Conservation (phyloP, 2,113 vertebrate genomes). For the Chaetodon trifascialis region DNA sequence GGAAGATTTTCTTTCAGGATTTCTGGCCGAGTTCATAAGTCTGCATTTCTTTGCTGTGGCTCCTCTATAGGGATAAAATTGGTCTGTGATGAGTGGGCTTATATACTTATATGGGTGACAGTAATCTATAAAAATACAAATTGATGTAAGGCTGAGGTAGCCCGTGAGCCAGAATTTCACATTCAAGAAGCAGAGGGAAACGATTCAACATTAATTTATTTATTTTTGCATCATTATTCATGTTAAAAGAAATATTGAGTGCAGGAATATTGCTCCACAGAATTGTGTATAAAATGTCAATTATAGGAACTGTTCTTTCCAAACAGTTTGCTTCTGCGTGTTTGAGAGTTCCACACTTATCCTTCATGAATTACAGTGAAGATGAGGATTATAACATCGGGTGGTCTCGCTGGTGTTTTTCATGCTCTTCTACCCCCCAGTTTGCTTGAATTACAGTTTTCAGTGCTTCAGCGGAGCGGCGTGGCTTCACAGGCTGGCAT, state of each 20-base stretch:
- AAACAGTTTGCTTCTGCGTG: neutral
- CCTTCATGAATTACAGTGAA: conserved; percentile 46
- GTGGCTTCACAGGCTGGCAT: conserved; percentile 52
- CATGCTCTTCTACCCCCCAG: conserved; percentile 25
- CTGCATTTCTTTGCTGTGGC: neutral
- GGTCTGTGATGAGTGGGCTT: conserved; percentile 13
- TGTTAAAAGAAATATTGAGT: neutral
- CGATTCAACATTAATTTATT: neutral
- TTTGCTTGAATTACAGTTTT: conserved; percentile 54
- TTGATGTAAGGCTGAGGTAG: neutral
- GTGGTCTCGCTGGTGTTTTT: conserved; percentile 51
- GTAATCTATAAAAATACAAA: neutral
- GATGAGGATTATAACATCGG: conserved; percentile 51
- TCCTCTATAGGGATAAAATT: conserved; percentile 9
- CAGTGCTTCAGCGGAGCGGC: conserved; percentile 43
- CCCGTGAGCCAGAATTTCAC: neutral
- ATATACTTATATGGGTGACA: conserved; percentile 1
- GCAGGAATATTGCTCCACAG: neutral
- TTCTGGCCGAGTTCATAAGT: conserved; percentile 51
- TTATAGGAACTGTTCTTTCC: neutral
- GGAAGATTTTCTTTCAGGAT: conserved; percentile 25
- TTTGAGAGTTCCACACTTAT: conserved; percentile 14
- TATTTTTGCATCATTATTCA: neutral
- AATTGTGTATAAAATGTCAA: conserved; percentile 7
- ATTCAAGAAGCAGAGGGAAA: neutral